Base-by-base conservation (phyloP, 2,888 invertebrate species). In the Drosophila fungiperda region DNA sequence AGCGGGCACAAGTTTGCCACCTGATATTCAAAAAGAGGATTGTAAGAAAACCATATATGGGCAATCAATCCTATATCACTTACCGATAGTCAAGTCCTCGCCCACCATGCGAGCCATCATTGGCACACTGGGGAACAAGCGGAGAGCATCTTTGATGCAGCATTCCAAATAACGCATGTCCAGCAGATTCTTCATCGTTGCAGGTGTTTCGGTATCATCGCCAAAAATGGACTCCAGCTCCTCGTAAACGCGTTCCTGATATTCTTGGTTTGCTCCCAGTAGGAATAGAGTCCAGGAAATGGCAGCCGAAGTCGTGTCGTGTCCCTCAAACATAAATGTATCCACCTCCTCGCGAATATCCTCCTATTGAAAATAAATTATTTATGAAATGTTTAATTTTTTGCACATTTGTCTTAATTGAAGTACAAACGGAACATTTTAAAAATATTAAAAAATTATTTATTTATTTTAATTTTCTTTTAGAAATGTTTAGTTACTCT, bases 71-170 rank as follows among this genome's bases (percentile, higher is more conserved):
- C 7, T 1, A 9, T 0, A n/a, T 1, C 3, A 55, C 93, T 91
- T 91, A 95, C 95, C 95, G 76, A 96, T 92, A 66, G 93, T 92
- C 15, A 95, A 93, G 76, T 95, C 94, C 87, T 95, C 94, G 0
- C 93, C 93, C 48, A 96, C 84, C 36, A 88, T 91, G 67, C 96
- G 94, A 3, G 95, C 94, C 82, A 96, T 94, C 81, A 95, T 94
- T 35, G 95, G 95, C 6, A 96, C 95, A 78, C 95, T 95, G 1
- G 96, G 96, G 77, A 95, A 95, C 12, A 96, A 90, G 55, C 96
- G 92, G 59, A 96, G 85, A 0, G 95, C 94, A 89, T 96, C 96
- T 89, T 96, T 96, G 55, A 96, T 95, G 78, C 95, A 96, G 79
- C 95, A 94, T 78, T 96, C 96, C 73, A 96, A 93, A 83, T 96